Evolutionary conservation across 2,888 invertebrate species (phyloP), one percentile per base, ranked within the genome.

Genomic region (Belgica antarctica): DNA sequence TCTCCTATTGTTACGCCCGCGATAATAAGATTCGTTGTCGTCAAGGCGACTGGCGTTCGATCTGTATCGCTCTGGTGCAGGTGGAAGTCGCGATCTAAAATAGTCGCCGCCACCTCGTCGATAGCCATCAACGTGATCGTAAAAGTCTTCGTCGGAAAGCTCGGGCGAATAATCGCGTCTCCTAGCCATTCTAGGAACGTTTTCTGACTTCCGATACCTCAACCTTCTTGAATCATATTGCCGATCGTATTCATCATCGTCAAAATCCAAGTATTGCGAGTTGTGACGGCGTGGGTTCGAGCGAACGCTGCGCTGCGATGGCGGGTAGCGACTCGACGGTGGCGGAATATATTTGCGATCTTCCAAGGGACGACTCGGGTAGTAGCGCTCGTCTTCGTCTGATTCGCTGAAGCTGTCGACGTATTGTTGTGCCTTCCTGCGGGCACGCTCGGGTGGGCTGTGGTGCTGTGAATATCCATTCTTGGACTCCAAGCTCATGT

Each of bases 271-370:
- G 57, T 34, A 68, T 12, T 68, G 27, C 8, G 68, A 52, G 10
- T 17, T n/a, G 17, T 17, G 28, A 17, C 57, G 68, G n/a, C 68
- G 68, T 68, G 68, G 68, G 68, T 4, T 28, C 52, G 47, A 47
- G 5, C 68, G 68, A 15, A 71, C 70, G 27, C 72, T 63, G 27
- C 72, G 71, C 27, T 57, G 31, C 69, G 68, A 57, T 63, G 70
- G 19, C 5, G 70, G 19, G 17, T 47, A 36, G 17, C 46, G 12
- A n/a, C 34, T 34, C 17, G 25, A 17, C 3, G 61, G 61, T 25
- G 70, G 70, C n/a, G n/a, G n/a, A 15, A 36, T 17, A 28, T 36
- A 25, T 57, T 31, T 19, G n/a, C 65, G 65, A 41, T 46, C 59
- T 1, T 59, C 59, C 1, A 19, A 8, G 12, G 22, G n/a, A 17